Evolutionary conservation across 2,797 vertebrate genomes (phyloP), one percentile per base, ranked within the genome.

Genomic region (Anas flavirostris): DNA sequence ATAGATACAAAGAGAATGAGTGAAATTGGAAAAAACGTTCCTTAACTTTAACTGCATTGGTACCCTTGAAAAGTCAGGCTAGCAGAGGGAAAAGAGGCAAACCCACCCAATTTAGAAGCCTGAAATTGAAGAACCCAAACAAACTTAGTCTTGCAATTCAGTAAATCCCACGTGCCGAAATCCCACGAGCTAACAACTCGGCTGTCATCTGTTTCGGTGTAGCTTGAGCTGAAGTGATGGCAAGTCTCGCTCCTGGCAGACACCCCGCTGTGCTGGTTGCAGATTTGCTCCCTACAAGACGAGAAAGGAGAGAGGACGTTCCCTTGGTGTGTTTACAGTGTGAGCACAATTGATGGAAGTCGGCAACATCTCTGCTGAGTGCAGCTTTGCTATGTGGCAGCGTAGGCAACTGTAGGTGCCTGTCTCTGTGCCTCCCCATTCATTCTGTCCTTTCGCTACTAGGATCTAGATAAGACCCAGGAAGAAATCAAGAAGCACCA

Each of bases 381-480:
- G 26, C 96, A 92, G 94, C 95, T 97, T 91, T 95, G 91, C 97
- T 97, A 95, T 93, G 93, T 83, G 3, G 91, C 95, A 79, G 63
- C 84, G 46, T 85, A 63, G 83, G 76, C 66, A 37, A 21, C 22
- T 7, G 26, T 70, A 28, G 16, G 53, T 31, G 26, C 66, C 52
- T 44, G 14, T 25, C 53, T 53, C 83, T 5, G 0, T 72, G 26
- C 56, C 41, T 39, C 77, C 68, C 67, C 94, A n/a, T 76, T 93
- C 48, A 82, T 12, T 90, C 83, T 94, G 82, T 88, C 89, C 88
- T 95, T 94, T 85, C 76, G 55, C 97, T 94, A 72, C 5, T 97
- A 99, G 99, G 99, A 99, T 93, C 93, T 99, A 97, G 99, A 99
- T 92, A 99, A 99, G 97, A 99, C 99, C 81, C 99, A 99, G 94